Evolutionary conservation across 2,888 invertebrate genomes (phyloP), one percentile per base, ranked within the genome.

Genomic region (Andrena haemorrhoa): DNA sequence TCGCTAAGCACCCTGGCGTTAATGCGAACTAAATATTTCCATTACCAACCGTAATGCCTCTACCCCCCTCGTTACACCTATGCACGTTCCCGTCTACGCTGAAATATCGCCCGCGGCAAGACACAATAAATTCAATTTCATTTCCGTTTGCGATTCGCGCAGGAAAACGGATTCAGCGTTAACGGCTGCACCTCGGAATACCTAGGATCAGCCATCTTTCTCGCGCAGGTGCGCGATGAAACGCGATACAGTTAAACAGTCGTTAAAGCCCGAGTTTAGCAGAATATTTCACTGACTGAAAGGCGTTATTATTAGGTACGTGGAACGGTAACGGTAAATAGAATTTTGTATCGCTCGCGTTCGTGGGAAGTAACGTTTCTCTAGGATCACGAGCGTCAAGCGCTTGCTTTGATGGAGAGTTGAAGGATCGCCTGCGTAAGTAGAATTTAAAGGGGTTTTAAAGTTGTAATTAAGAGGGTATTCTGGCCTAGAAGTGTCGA

Each of bases 11-110:
- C 64, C 56, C 51, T 26, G 26, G 51, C 58, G 74, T 51, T 81
- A 81, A 81, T 80, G 80, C 72, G 73, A 81, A 81, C 79, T 74
- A 80, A 81, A 81, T 81, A 81, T 80, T 81, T 79, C 80, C 80
- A 81, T 81, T 81, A 81, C 73, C 35, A 63, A 73, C 81, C 63
- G 49, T 80, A 74, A 81, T 74, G 80, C 80, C 33, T 69, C 64
- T 8, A n/a, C n/a, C 68, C 64, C 73, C 58, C 64, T 41, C 69
- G 80, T 80, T 73, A 80, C 81, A 81, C 81, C 80, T 81, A 80
- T 65, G 81, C 79, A 12, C 69, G 56, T 8, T 35, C 49, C 47
- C 29, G 31, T 51, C 64, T 33, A 41, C 51, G 8, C 33, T 60
- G 66, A 82, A 69, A 78, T 63, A 71, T 75, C 61, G 65, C 74